Evolutionary conservation across 1,140 invertebrate genomes (phyloP).

Genomic region (Neodiprion lecontei): DNA sequence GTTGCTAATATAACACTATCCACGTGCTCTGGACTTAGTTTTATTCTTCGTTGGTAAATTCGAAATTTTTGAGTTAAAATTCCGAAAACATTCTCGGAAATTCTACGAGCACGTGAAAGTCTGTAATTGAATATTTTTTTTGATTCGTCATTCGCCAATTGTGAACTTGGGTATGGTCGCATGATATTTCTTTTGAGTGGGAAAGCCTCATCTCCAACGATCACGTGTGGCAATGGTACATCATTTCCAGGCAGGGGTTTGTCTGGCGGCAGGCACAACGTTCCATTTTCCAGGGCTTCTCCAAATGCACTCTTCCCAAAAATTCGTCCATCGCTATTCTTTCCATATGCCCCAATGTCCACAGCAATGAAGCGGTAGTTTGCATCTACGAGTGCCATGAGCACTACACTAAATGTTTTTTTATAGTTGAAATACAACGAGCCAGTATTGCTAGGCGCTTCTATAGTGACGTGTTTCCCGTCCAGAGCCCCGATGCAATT

Average conservation of each 20-base stretch:
- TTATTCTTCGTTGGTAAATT: constrained; percentile 21
- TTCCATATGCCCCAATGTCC: constrained; percentile 33
- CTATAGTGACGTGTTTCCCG: constrained; percentile 56
- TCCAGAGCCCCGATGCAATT: constrained; percentile 58
- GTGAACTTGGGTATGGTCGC: constrained; percentile 52
- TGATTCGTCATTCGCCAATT: constrained; percentile 1
- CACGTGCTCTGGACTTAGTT: constrained; percentile 20
- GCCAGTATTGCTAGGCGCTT: constrained; percentile 42
- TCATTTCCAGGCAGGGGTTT: constrained; percentile 35
- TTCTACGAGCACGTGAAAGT: constrained; percentile 21
- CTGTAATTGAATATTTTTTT: constrained; percentile 28
- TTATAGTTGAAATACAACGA: constrained; percentile 63
- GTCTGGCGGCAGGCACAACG: constrained; percentile 25
- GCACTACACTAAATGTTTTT: constrained; percentile 52
- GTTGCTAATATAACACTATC: constrained; percentile 14
- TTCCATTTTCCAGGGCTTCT: constrained; percentile 13
- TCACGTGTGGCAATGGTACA: constrained; percentile 32
- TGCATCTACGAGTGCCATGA: constrained; percentile 50
- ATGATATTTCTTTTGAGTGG: constrained; percentile 52
- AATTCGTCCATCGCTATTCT: constrained; percentile 17
- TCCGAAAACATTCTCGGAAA: constrained; percentile 25
- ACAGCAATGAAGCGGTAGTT: constrained; percentile 32
- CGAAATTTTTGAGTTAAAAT: constrained; percentile 20
- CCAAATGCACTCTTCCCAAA: constrained; percentile 17
- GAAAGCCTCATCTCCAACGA: constrained; percentile 63